Conservation (phyloP, 1,140 invertebrate genomes). For the Metaphire vulgaris region DNA sequence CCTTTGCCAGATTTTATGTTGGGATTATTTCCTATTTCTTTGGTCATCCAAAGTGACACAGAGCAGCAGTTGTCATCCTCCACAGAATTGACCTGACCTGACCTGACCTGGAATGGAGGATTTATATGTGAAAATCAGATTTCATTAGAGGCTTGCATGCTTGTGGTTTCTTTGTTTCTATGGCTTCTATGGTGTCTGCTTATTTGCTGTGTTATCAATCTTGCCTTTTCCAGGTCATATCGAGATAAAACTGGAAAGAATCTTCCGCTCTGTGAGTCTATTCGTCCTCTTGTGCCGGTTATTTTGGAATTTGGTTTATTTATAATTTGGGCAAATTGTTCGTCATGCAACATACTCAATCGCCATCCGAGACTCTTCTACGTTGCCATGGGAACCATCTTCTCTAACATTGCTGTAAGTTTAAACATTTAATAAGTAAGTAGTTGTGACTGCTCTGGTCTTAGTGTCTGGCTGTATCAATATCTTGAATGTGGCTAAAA, state of each 20-base stretch:
- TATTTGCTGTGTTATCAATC: background rate
- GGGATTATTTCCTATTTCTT: too few relatives aligned
- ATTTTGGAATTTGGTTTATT: slow-evolving; percentile 65
- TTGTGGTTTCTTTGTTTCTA: too few relatives aligned
- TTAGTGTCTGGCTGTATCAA: background rate
- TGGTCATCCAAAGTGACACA: background rate
- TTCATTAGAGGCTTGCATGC: too few relatives aligned
- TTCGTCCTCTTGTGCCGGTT: slow-evolving; percentile 75
- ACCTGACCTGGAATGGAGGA: background rate
- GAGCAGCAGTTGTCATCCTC: background rate
- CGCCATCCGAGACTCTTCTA: slow-evolving; percentile 74
- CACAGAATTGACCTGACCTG: background rate
- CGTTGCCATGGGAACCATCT: slow-evolving; percentile 79
- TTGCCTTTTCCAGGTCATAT: slow-evolving; percentile 53
- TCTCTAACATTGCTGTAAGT: slow-evolving; percentile 93
- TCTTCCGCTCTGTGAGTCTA: slow-evolving; percentile 65
- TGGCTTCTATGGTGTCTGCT: too few relatives aligned
- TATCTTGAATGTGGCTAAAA: background rate
- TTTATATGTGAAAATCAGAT: background rate
- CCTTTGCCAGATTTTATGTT: too few relatives aligned
- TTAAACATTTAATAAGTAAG: background rate
- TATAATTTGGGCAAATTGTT: slow-evolving; percentile 69
- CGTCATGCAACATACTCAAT: slow-evolving; percentile 69
- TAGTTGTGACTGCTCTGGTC: background rate
- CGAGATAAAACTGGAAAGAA: slow-evolving; percentile 74